phyloP scores from a whole-genome alignment of 2,888 invertebrate species.

The Aquatica leii region DNA sequence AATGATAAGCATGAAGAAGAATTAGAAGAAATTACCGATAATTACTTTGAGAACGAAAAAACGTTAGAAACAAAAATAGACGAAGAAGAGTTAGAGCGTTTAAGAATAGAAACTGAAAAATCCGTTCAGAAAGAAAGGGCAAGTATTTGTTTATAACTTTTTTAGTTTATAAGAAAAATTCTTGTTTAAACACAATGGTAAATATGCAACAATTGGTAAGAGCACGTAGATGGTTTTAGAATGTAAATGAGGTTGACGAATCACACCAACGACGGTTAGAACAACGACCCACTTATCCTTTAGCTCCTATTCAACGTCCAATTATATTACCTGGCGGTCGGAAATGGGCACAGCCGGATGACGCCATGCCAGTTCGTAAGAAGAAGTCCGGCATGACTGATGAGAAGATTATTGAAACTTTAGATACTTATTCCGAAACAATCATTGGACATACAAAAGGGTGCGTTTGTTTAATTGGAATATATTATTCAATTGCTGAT shows the following conservation, averaged over 20 bases:
- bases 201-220: no score
- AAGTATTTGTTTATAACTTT: conserved; percentile 16
- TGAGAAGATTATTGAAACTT: conserved; percentile 84
- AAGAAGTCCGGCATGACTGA: conserved; percentile 74
- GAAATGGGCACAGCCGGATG: conserved; percentile 82
- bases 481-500: conserved; percentile 41
- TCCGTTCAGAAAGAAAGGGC: conserved; percentile 55
- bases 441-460: conserved; percentile 85
- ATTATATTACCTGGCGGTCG: conserved; percentile 80
- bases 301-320: conserved; percentile 73
- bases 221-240: conserved; percentile 49
- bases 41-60: not conserved
- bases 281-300: conserved; percentile 64
- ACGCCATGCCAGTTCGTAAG: conserved; percentile 63
- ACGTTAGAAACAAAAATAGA: not conserved
- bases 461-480: conserved; percentile 64
- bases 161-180: no score
- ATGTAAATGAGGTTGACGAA: conserved; percentile 60
- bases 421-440: conserved; percentile 86
- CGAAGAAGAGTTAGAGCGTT: conserved; percentile 46
- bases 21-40: not conserved
- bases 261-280: conserved; percentile 61
- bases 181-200: no score
- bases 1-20: not conserved
- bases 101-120: conserved; percentile 44